Evolutionary conservation across 1,140 invertebrate species (phyloP), one percentile per base, ranked within the genome.

Genomic region (Platyscapa corneri): DNA sequence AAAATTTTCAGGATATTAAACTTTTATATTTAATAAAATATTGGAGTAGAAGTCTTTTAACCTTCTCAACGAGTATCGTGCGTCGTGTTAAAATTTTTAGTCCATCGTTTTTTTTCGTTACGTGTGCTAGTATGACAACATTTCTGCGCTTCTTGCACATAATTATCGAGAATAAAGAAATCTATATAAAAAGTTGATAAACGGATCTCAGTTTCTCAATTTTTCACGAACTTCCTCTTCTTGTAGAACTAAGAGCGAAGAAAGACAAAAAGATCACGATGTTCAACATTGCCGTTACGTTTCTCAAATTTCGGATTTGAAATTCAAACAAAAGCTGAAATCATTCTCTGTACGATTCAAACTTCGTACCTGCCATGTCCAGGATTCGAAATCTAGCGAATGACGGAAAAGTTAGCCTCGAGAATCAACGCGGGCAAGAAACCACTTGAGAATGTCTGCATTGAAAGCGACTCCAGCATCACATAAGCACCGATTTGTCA

Each of bases 301-400:
- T 37, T 23, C n/a, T 34, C 7, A 20, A 27, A 8, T 5, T 37
- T 20, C 23, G 67, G 74, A 82, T 82, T 82, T 82, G 81, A 82
- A 82, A 82, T 82, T 82, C 81, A 74, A 82, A 82, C 67, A 75
- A 23, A 83, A 72, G 80, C 39, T 39, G 30, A 56, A 27, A 56
- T 39, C 49, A 70, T 5, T 46, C 42, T 46, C n/a, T n/a, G n/a
- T n/a, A n/a, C 64, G 23, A 65, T 3, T 8, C 2, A n/a, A n/a
- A 32, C 64, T 20, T n/a, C 65, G 78, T 39, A 64, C 64, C 7
- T 79, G 6, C 39, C 5, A 32, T 5, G 16, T 3, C 32, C 32
- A 70, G 18, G n/a, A 49, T 14, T 27, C 34, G 72, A 64, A 27
- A 37, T 3, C 37, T 20, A 32, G n/a, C 39, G 74, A 77, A 75